A percentile compares a stretch with the other conserved stretches of the same genome.
Conservation (phyloP, 1,140 invertebrate genomes). For the Globodera rostochiensis region DNA sequence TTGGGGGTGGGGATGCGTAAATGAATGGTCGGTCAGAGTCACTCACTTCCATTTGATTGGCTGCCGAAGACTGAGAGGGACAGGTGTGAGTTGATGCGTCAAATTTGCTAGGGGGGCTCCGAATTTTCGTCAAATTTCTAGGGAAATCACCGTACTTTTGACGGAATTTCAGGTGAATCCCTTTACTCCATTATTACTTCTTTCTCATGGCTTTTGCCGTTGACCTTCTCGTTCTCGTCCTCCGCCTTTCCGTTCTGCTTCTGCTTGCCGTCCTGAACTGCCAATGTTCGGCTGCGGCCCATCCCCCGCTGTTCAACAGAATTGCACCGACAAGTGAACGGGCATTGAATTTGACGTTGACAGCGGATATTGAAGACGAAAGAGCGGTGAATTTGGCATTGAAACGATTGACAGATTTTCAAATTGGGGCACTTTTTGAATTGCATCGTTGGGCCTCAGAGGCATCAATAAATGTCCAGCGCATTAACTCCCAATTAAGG, state of each 20-base stretch:
- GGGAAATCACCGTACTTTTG: no score
- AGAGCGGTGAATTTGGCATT: neutral
- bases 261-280: neutral
- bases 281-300: neutral
- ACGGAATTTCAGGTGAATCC: no score
- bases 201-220: neutral
- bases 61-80: no score
- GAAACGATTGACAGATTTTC: neutral
- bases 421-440: neutral
- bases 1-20: no score
- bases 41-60: no score
- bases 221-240: neutral
- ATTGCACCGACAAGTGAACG: neutral
- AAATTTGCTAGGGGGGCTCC: no score
- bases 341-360: neutral
- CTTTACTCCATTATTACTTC: neutral
- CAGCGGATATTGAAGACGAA: neutral
- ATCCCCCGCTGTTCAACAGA: neutral
- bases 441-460: no score
- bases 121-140: no score
- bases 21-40: no score
- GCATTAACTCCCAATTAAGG: no score
- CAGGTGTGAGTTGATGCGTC: no score
- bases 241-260: neutral
- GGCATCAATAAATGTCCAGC: neutral